phyloP scores from a whole-genome alignment of 2,797 vertebrate species.

The Aulostomus chinensis region DNA sequence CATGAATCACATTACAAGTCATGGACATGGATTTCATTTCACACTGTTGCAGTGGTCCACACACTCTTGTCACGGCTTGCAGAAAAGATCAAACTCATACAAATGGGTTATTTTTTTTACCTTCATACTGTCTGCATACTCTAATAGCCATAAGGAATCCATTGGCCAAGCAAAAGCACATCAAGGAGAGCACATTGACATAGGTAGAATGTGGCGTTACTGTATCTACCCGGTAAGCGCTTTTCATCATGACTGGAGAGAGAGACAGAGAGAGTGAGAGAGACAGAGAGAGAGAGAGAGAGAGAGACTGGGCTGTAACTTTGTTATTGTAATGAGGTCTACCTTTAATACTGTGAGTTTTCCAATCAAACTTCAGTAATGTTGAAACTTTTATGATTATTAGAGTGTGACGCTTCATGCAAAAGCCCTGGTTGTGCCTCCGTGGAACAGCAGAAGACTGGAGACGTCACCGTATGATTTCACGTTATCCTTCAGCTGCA shows the following conservation, averaged over 20 bases:
- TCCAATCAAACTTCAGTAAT: too few relatives aligned
- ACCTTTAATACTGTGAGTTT: not conserved
- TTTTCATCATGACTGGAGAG: not conserved
- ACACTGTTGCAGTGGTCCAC: not conserved
- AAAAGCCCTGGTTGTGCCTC: too few relatives aligned
- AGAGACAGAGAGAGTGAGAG: too few relatives aligned
- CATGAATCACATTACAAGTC: not conserved
- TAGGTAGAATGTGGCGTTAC: not conserved
- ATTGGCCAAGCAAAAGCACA: not conserved
- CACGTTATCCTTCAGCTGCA: too few relatives aligned
- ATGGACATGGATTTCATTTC: slow-evolving; percentile 1
- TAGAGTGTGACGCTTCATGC: too few relatives aligned
- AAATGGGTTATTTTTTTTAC: not conserved
- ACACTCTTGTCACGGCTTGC: not conserved
- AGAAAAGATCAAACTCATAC: too few relatives aligned
- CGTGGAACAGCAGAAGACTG: too few relatives aligned
- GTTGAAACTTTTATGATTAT: too few relatives aligned
- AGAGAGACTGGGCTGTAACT: too few relatives aligned
- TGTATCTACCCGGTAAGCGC: not conserved
- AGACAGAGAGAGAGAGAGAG: too few relatives aligned
- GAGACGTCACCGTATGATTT: too few relatives aligned
- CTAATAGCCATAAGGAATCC: not conserved
- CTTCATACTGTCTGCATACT: not conserved
- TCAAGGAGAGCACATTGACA: not conserved
- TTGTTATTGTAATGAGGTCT: not conserved